phyloP scores from a whole-genome alignment of 2,888 invertebrate genomes.

The Drosophila quinaria region DNA sequence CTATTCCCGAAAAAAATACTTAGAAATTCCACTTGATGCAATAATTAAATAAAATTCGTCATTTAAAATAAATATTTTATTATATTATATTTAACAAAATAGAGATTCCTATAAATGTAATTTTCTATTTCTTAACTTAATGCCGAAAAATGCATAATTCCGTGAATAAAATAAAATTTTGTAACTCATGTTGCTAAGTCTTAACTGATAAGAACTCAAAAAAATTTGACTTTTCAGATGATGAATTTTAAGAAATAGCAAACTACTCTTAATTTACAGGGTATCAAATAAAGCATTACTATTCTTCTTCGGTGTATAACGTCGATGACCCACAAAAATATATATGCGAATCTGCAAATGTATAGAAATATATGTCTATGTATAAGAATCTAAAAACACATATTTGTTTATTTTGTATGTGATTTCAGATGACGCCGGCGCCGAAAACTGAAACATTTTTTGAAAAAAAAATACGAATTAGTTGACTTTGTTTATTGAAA shows the following conservation, averaged over 20 bases:
- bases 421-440: constrained; percentile 32
- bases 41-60: neutral
- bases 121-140: no score
- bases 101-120: no score
- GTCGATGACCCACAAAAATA: constrained; percentile 69
- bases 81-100: no score
- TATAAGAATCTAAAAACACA: constrained; percentile 29
- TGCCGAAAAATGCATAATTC: neutral
- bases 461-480: constrained; percentile 42
- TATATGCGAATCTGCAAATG: constrained; percentile 1
- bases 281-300: constrained; percentile 16
- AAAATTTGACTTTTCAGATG: neutral
- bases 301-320: constrained; percentile 11
- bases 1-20: neutral
- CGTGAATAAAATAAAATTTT: neutral
- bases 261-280: constrained; percentile 8
- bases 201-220: neutral
- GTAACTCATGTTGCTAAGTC: neutral
- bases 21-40: neutral
- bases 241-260: neutral
- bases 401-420: constrained; percentile 8
- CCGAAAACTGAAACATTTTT: constrained; percentile 14
- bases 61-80: no score
- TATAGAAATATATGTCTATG: neutral
- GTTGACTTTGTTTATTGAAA: constrained; percentile 72